These are phyloP conservation scores for Deroplatys truncata DNA, from an alignment of 2,888 invertebrate species.

Conservation along the genomic window DNA sequence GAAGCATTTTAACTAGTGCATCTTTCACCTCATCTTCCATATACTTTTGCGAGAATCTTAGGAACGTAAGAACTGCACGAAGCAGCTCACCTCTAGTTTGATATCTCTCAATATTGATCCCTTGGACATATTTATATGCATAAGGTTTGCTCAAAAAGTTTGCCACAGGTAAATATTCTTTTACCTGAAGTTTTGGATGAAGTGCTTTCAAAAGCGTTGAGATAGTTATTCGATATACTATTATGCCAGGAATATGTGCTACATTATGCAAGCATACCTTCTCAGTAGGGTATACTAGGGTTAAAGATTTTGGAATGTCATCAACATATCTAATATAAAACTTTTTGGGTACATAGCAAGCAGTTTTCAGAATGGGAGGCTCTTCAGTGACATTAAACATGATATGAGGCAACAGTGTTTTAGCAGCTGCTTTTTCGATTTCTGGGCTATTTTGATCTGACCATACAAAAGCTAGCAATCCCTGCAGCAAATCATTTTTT, in stretches of 20 bases:
- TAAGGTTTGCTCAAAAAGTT: constrained; percentile 3
- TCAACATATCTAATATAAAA: background rate
- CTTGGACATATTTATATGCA: background rate
- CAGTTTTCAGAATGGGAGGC: background rate
- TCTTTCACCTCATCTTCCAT: background rate
- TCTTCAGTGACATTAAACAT: background rate
- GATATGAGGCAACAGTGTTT: constrained; percentile 12
- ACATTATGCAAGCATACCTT: background rate
- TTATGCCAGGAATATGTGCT: background rate
- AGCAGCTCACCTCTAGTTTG: constrained; percentile 3
- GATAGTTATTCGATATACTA: constrained; percentile 2
- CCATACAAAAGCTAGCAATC: constrained; percentile 11
- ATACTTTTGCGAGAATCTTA: constrained; percentile 1
- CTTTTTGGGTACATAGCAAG: background rate
- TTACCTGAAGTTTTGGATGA: background rate
- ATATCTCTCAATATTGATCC: constrained; percentile 1
- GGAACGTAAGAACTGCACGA: background rate
- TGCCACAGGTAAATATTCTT: background rate
- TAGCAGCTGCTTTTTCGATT: constrained; percentile 1
- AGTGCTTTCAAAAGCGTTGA: constrained; percentile 4
- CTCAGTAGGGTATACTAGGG: background rate
- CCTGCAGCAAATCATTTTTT: constrained; percentile 14
- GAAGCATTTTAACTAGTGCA: background rate
- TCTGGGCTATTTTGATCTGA: background rate
- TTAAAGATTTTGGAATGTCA: background rate